phyloP scores from a whole-genome alignment of 2,888 invertebrate genomes.

The Crepidodera aurea region DNA sequence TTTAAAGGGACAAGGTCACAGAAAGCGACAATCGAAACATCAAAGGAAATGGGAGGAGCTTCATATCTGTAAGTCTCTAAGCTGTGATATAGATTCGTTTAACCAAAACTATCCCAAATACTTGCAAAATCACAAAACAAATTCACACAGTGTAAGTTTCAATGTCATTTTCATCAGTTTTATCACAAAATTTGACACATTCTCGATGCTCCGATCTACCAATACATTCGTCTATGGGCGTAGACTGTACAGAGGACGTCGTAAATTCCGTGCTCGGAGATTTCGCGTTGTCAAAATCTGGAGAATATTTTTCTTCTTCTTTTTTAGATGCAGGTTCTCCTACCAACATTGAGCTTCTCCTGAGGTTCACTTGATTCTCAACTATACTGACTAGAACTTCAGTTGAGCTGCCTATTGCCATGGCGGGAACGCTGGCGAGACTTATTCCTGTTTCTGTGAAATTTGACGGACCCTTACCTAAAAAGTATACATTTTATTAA shows the following conservation, averaged over 20 bases:
- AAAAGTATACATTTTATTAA: not conserved
- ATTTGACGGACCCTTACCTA: conserved; percentile 44
- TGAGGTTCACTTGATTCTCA: conserved; percentile 54
- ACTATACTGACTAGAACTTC: conserved; percentile 58
- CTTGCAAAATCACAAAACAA: not conserved
- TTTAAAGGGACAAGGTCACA: no score
- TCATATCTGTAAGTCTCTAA: no score
- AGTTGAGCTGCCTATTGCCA: conserved; percentile 58
- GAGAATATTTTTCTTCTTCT: conserved; percentile 41
- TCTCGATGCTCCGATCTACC: conserved; percentile 29
- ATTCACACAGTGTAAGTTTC: conserved; percentile 36
- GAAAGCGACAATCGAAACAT: no score
- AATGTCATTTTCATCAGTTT: conserved; percentile 22
- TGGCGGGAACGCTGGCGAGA: conserved; percentile 53
- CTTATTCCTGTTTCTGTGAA: conserved; percentile 51
- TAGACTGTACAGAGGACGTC: conserved; percentile 46
- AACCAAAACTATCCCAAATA: not conserved
- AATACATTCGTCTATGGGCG: conserved; percentile 11
- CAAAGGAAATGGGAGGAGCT: no score
- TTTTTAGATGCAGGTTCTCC: conserved; percentile 16
- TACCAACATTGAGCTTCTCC: conserved; percentile 48
- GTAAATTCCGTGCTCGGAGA: conserved; percentile 58
- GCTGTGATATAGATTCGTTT: not conserved
- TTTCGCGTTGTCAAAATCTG: conserved; percentile 50
- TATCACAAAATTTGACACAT: conserved; percentile 38